Evolutionary conservation across 1,140 invertebrate genomes (phyloP).

Genomic region (Heliconius nattereri): DNA sequence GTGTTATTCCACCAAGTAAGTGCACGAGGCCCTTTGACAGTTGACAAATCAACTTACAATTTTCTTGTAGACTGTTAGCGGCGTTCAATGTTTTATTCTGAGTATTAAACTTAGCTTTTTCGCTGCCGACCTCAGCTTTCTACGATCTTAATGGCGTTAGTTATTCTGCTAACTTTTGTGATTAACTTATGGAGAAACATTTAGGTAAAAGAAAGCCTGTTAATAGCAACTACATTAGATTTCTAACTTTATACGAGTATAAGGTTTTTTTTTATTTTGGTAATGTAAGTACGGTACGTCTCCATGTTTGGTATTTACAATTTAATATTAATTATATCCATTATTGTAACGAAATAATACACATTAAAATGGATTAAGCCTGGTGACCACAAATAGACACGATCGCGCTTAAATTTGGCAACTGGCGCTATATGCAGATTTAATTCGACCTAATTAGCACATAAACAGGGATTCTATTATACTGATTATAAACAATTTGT

Average conservation of each 20-base stretch:
- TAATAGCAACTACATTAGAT: not conserved
- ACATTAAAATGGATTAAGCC: not conserved
- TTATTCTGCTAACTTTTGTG: conserved; percentile 35
- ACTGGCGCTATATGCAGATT: not conserved
- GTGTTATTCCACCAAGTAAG: conserved; percentile 28
- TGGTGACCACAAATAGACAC: conserved; percentile 1
- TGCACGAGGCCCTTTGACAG: conserved; percentile 40
- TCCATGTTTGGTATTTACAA: too few relatives aligned
- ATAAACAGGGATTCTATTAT: conserved; percentile 20
- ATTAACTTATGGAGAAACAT: conserved; percentile 13
- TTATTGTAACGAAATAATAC: conserved; percentile 7
- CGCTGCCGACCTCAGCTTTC: conserved; percentile 30
- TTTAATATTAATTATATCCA: not conserved
- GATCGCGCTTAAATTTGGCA: conserved; percentile 7
- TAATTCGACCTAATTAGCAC: conserved; percentile 7
- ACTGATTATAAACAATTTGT: conserved; percentile 8
- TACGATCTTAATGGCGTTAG: conserved; percentile 43
- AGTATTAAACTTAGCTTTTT: conserved; percentile 50
- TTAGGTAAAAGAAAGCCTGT: conserved; percentile 10
- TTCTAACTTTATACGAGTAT: too few relatives aligned
- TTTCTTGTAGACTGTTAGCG: conserved; percentile 34
- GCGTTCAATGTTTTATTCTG: conserved; percentile 39
- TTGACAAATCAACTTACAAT: conserved; percentile 71
- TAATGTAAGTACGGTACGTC: too few relatives aligned
- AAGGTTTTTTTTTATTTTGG: too few relatives aligned